Evolutionary conservation across 2,797 vertebrate genomes (phyloP).

Genomic region (Acanthis flammea): DNA sequence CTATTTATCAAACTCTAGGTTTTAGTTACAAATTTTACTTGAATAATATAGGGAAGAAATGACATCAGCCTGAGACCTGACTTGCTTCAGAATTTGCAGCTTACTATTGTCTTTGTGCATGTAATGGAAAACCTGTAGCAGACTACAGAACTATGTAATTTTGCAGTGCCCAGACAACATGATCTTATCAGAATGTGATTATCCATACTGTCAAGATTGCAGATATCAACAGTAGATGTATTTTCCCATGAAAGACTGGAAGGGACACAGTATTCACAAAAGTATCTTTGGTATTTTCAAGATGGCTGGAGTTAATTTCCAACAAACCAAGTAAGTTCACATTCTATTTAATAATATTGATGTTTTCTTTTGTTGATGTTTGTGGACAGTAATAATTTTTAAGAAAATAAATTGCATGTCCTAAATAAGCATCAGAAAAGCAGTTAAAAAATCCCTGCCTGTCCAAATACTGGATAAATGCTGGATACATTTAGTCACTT

Average conservation of each 20-base stretch:
- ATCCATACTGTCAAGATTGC: background rate
- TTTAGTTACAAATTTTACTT: background rate
- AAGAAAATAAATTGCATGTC: background rate
- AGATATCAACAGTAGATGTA: conserved; percentile 49
- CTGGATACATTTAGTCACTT: background rate
- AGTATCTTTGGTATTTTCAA: conserved; percentile 49
- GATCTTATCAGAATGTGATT: conserved; percentile 69
- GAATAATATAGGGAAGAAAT: background rate
- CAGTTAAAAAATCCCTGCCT: background rate
- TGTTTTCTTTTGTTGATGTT: conserved; percentile 59
- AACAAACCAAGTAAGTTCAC: conserved; percentile 42
- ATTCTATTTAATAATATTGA: conserved; percentile 22
- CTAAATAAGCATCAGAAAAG: background rate
- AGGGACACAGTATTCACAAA: conserved; percentile 32
- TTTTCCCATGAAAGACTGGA: conserved; percentile 51
- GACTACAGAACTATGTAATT: conserved; percentile 28
- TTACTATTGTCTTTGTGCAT: conserved; percentile 19
- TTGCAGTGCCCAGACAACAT: conserved; percentile 51
- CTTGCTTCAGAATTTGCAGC: background rate
- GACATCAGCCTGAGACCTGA: background rate
- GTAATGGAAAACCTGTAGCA: conserved; percentile 17
- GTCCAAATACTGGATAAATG: background rate
- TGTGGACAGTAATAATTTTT: conserved; percentile 41
- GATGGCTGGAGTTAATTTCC: conserved; percentile 34
- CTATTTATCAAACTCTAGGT: background rate